These are phyloP conservation scores for Stenoptilia bipunctidactyla DNA, from an alignment of 2,888 invertebrate genomes.

Conservation along the genomic window DNA sequence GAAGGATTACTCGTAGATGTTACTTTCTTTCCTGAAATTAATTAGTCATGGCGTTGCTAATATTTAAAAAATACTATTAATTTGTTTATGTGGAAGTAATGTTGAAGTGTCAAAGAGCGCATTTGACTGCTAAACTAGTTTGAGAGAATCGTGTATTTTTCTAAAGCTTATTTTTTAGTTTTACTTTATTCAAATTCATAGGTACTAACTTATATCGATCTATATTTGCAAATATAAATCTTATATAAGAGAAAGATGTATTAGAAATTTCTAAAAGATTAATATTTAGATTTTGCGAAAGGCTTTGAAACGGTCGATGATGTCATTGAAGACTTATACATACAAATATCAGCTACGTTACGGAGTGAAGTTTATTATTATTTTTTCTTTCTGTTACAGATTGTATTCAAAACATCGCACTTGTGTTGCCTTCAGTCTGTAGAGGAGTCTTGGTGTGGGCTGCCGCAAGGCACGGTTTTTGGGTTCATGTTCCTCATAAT, in stretches of 20 bases:
- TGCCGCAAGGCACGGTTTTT: slow-evolving; percentile 39
- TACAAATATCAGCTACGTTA: slow-evolving; percentile 28
- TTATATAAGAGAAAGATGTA: no score
- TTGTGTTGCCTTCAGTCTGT: slow-evolving; percentile 40
- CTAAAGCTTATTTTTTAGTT: no score
- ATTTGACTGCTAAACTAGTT: slow-evolving; percentile 12
- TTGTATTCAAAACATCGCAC: slow-evolving; percentile 63
- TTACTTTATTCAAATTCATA: no score
- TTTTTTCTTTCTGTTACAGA: slow-evolving; percentile 66
- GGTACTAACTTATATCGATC: no score
- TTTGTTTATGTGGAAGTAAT: slow-evolving; percentile 30
- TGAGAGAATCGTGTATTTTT: slow-evolving; percentile 4
- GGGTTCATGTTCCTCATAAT: slow-evolving; percentile 21
- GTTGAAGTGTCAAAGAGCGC: slow-evolving; percentile 2
- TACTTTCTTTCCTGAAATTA: no score
- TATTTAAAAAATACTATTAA: slow-evolving; percentile 38
- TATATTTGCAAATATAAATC: no score
- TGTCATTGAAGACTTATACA: slow-evolving; percentile 18
- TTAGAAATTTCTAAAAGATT: slow-evolving; percentile 4
- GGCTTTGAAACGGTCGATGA: slow-evolving; percentile 23
- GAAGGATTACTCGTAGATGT: no score
- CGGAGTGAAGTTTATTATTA: slow-evolving; percentile 55
- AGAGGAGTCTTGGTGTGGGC: slow-evolving; percentile 36
- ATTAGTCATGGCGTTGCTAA: slow-evolving; percentile 3
- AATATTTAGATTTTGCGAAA: slow-evolving; percentile 11